These are phyloP conservation scores for Palythoa grandis DNA, from an alignment of 92 coral and sea anemone genomes.

Conservation along the genomic window DNA sequence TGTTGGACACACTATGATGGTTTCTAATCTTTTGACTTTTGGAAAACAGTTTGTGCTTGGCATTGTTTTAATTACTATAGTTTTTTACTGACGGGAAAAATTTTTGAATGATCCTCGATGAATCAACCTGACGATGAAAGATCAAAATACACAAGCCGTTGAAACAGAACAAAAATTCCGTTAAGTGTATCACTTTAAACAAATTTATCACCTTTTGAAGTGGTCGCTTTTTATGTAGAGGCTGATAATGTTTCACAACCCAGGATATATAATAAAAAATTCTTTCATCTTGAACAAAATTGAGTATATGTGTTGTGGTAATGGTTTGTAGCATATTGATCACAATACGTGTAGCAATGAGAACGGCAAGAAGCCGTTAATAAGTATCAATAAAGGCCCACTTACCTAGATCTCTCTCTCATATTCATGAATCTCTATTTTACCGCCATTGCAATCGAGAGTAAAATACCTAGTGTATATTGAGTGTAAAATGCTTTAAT, in stretches of 20 bases:
- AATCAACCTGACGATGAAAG: neutral
- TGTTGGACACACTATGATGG: neutral
- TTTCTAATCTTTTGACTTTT: neutral
- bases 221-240: neutral
- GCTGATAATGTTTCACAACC: neutral
- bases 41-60: neutral
- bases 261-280: neutral
- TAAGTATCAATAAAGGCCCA: constrained; percentile 18
- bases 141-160: neutral
- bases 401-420: constrained; percentile 46
- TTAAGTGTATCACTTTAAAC: neutral
- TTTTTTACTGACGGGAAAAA: neutral
- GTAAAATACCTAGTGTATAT: neutral
- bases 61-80: neutral
- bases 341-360: neutral
- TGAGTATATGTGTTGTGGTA: neutral
- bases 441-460: neutral
- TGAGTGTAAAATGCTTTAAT: neutral
- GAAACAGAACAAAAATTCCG: neutral
- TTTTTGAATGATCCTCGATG: too few relatives aligned
- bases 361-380: constrained; percentile 25
- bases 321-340: neutral
- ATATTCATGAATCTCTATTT: constrained; percentile 20
- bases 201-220: constrained; percentile 1
- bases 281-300: neutral